These are phyloP conservation scores for Hippocampus guttulatus DNA, from an alignment of 2,113 vertebrate species.

Conservation along the genomic window DNA sequence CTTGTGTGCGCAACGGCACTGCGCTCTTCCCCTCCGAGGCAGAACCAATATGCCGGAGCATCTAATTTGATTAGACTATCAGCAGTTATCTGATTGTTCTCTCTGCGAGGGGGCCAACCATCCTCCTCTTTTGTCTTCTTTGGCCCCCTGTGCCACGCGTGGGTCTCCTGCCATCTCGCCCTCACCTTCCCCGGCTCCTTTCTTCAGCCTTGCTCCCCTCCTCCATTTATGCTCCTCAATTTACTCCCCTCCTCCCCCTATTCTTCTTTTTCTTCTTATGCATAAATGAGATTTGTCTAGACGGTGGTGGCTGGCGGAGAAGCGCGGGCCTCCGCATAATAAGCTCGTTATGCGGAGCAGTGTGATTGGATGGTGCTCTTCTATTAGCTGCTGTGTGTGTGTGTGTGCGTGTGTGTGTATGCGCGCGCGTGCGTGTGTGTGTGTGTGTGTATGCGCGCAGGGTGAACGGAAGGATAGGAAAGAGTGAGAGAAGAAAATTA, in stretches of 20 bases:
- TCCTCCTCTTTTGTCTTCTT: slow-evolving; percentile 39
- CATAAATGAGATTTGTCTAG: slow-evolving; percentile 80
- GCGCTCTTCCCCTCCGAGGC: slow-evolving; percentile 38
- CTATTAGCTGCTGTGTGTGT: slow-evolving; percentile 69
- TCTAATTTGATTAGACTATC: slow-evolving; percentile 60
- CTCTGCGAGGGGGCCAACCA: slow-evolving; percentile 33
- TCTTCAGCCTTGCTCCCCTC: slow-evolving; percentile 47
- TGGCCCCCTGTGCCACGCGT: slow-evolving; percentile 20
- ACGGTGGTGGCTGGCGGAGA: slow-evolving; percentile 66
- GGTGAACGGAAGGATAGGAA: slow-evolving; percentile 2
- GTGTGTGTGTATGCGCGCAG: not conserved
- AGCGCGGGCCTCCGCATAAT: slow-evolving; percentile 74
- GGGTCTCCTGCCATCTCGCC: slow-evolving; percentile 36
- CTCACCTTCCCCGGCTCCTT: slow-evolving; percentile 47
- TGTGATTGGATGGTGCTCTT: slow-evolving; percentile 75
- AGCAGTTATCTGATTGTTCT: slow-evolving; percentile 53
- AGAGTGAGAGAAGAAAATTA: slow-evolving; percentile 36
- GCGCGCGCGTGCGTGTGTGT: not conserved
- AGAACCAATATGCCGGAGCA: slow-evolving; percentile 47
- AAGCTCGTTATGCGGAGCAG: slow-evolving; percentile 78
- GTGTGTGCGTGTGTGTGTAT: not conserved
- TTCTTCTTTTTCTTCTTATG: slow-evolving; percentile 52
- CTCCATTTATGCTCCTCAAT: slow-evolving; percentile 52
- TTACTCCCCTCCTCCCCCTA: slow-evolving; percentile 38
- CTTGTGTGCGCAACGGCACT: slow-evolving; percentile 36